phyloP scores from a whole-genome alignment of 2,888 invertebrate species.

The Scaptomyza tumidula region DNA sequence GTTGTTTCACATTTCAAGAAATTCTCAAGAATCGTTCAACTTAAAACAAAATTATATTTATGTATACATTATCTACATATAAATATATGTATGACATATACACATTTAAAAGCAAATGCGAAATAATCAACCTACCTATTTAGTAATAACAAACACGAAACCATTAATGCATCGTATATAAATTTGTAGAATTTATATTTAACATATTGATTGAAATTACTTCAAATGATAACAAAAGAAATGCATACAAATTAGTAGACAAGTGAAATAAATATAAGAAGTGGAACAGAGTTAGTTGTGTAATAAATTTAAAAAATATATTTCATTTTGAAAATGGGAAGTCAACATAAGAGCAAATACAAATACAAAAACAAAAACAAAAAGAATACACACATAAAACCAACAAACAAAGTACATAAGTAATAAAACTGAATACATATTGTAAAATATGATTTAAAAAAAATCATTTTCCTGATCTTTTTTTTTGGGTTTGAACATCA shows the following conservation, averaged over 20 bases:
- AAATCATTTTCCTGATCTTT: neutral
- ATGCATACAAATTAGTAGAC: conserved; percentile 70
- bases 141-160: conserved; percentile 64
- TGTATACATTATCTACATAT: conserved; percentile 13
- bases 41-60: conserved; percentile 39
- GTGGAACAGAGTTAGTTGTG: conserved; percentile 66
- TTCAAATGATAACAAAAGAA: conserved; percentile 54
- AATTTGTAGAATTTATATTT: conserved; percentile 76
- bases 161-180: conserved; percentile 59
- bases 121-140: conserved; percentile 77
- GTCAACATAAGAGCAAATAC: conserved; percentile 53
- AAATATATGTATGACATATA: conserved; percentile 33
- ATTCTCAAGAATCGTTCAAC: conserved; percentile 53
- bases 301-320: conserved; percentile 59
- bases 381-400: conserved; percentile 32
- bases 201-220: conserved; percentile 57
- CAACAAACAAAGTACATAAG: conserved; percentile 47
- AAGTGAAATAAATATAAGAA: conserved; percentile 58
- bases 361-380: conserved; percentile 41
- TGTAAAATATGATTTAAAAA: conserved; percentile 63
- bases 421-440: conserved; percentile 74
- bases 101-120: conserved; percentile 46
- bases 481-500: conserved; percentile 2
- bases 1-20: conserved; percentile 41
- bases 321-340: conserved; percentile 61